These are phyloP conservation scores for Parelbella ahira DNA, from an alignment of 2,888 invertebrate species.

Conservation along the genomic window DNA sequence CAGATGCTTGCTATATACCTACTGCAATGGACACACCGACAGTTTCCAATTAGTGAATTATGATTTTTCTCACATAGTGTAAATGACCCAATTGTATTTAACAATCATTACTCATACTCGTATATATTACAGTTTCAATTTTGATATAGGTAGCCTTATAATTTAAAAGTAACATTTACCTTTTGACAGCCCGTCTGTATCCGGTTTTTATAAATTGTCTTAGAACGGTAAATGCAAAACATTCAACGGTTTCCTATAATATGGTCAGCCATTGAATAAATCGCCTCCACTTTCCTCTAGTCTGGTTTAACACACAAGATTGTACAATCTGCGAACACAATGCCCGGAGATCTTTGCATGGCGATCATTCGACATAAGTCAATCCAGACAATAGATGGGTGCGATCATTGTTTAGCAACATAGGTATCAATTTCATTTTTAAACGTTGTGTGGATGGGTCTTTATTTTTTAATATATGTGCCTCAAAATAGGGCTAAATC, in stretches of 20 bases:
- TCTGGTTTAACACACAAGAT: slow-evolving; percentile 1
- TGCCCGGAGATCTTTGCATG: slow-evolving; percentile 52
- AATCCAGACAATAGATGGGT: slow-evolving; percentile 67
- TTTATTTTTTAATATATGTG: too few species aligned
- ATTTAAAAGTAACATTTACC: too few species aligned
- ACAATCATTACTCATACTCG: too few species aligned
- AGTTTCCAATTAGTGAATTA: slow-evolving; percentile 11
- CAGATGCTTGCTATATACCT: slow-evolving; percentile 38
- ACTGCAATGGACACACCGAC: slow-evolving; percentile 24
- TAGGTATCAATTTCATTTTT: background rate
- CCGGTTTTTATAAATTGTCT: slow-evolving; percentile 12
- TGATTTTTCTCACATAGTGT: too few species aligned
- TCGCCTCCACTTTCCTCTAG: background rate
- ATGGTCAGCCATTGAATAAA: too few species aligned
- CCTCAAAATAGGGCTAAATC: too few species aligned
- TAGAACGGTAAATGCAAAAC: too few species aligned
- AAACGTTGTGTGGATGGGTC: too few species aligned
- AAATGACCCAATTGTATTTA: too few species aligned
- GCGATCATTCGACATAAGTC: slow-evolving; percentile 53
- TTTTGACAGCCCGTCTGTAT: slow-evolving; percentile 2
- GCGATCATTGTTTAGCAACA: slow-evolving; percentile 36
- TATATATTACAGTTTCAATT: too few species aligned
- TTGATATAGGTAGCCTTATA: too few species aligned
- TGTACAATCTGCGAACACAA: slow-evolving; percentile 44
- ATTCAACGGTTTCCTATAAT: too few species aligned